A percentile compares a stretch with the other conserved stretches of the same genome.
Conservation (phyloP, 2,113 vertebrate species). For the Dicrurus megarhynchus region DNA sequence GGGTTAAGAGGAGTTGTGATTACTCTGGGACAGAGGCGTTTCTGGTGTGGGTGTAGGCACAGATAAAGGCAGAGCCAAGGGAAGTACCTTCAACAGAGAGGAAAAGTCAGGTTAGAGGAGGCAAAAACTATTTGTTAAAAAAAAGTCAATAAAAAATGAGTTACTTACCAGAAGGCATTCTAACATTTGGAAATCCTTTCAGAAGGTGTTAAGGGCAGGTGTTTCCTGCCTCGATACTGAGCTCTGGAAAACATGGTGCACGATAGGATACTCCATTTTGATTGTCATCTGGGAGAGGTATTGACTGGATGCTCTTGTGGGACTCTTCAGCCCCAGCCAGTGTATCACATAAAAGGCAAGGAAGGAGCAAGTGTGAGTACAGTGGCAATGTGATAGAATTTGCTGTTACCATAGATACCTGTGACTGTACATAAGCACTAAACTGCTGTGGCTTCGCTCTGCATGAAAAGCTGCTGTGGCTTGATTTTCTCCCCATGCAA, state of each 20-base stretch:
- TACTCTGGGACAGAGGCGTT: background rate
- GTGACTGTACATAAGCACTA: background rate
- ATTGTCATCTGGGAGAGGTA: background rate
- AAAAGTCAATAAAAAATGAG: background rate
- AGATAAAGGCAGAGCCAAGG: background rate
- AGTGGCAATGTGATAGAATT: background rate
- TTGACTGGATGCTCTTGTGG: background rate
- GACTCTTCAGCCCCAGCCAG: background rate
- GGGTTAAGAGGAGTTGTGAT: background rate
- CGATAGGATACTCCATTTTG: background rate
- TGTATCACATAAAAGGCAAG: background rate
- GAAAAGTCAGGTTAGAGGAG: background rate
- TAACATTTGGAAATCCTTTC: background rate
- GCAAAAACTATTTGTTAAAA: accelerated
- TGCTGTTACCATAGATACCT: constrained; percentile 32
- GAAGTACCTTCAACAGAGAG: background rate
- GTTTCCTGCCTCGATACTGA: background rate
- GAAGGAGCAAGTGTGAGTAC: background rate
- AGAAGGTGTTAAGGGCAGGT: background rate
- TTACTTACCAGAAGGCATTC: background rate
- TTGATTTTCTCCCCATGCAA: background rate
- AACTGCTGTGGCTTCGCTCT: background rate
- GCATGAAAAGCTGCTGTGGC: background rate
- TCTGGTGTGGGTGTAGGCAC: background rate
- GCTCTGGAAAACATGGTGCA: background rate